Evolutionary conservation across 2,888 invertebrate species (phyloP), one percentile per base, ranked within the genome.

Genomic region (Chrysodeixis includens): DNA sequence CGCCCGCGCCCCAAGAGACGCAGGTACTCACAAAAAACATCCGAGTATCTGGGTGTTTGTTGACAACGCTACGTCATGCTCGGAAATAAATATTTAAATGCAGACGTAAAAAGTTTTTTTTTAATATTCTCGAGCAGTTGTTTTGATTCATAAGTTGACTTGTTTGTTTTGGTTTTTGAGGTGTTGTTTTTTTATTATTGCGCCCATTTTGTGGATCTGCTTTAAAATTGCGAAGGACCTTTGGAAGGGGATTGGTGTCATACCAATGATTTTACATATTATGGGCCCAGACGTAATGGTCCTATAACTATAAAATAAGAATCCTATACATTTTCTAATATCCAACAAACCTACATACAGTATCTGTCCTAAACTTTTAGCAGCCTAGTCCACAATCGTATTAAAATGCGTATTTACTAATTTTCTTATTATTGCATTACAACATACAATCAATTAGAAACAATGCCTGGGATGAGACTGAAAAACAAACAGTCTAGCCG

Each of bases 31-130:
- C 67, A 90, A 91, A 92, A 92, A 90, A 89, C 82, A 64, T 77
- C 82, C 88, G 92, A 92, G 92, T 82, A 64, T 77, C 82, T 88
- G 92, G 92, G 92, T 92, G 92, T 90, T 88, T 93, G 92, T 93
- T 93, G 93, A 93, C 92, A 91, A 84, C 82, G 79, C 84, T 81
- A 84, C 85, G 90, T 88, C 88, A 90, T 80, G 89, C 84, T 86
- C 81, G 76, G 79, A 83, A 81, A 82, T 80, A 78, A 79, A 82
- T 79, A 70, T 82, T 78, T 72, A 74, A 80, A 81, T 77, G 74
- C 69, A 58, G 59, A 52, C 40, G 66, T 58, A 74, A 74, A 71
- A 60, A 66, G 63, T 22, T 58, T 53, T 70, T 58, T 66, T 70
- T 69, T 56, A n/a, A n/a, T 7, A 16, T 18, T 73, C 66, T 60